Conservation (phyloP, 2,797 vertebrate genomes). For the Huso huso region DNA sequence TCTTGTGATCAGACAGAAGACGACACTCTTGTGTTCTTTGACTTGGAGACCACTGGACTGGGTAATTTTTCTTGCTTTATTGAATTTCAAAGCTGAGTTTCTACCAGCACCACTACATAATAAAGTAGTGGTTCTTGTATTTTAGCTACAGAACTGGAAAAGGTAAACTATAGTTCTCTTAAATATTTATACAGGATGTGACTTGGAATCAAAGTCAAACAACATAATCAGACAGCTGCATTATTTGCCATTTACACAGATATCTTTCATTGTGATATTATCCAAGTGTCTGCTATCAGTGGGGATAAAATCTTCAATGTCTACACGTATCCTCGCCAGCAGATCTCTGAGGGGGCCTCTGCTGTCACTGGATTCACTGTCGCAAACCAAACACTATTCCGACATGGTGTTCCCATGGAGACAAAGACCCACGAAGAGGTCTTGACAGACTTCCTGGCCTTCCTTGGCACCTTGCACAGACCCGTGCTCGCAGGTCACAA, state of each 20-base stretch:
- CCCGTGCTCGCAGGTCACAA: conserved; percentile 53
- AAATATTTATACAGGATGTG: too few species aligned
- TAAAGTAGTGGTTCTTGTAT: too few species aligned
- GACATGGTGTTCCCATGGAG: accelerated
- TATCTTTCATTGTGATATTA: conserved; percentile 39
- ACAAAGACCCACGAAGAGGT: conserved; percentile 30
- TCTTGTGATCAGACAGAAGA: neutral
- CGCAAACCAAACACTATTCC: neutral
- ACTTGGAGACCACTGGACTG: conserved; percentile 58
- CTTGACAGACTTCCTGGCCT: conserved; percentile 44
- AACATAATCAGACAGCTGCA: neutral
- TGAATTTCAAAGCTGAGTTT: too few species aligned
- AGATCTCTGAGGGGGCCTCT: conserved; percentile 22
- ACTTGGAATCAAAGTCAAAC: too few species aligned
- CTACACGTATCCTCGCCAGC: conserved; percentile 37
- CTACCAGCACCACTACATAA: too few species aligned
- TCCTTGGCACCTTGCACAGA: conserved; percentile 33
- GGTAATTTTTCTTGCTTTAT: conserved; percentile 26
- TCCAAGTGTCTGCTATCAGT: conserved; percentile 51
- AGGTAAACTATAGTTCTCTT: too few species aligned
- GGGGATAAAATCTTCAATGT: conserved; percentile 33
- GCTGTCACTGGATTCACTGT: conserved; percentile 41
- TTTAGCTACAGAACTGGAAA: too few species aligned
- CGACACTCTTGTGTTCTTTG: conserved; percentile 48
- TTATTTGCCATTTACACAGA: conserved; percentile 26